Base-by-base conservation (phyloP, 2,888 invertebrate species). In the Globia sparganii region DNA sequence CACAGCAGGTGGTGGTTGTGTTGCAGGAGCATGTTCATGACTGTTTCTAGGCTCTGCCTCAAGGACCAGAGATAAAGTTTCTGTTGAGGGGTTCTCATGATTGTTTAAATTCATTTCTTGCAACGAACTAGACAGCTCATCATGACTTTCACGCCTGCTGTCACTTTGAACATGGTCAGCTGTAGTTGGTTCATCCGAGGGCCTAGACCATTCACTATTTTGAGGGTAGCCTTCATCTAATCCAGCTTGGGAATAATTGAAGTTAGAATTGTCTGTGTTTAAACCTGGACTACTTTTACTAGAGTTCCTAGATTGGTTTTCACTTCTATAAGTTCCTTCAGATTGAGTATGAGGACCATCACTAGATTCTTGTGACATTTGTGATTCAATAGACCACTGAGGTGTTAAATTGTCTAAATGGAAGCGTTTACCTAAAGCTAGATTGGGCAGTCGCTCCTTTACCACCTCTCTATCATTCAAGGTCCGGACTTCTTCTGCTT, bases 381-480 rank as follows among this genome's bases (percentile, higher is more conserved):
- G 97, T 56, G 97, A 97, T 90, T 97, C 97, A 74, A 97, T 97
- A 9, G 97, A 97, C 97, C 97, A 97, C 87, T 97, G 97, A 4
- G 97, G 97, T 34, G 97, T 95, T 86, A 95, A 90, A 90, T 94
- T 95, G 64, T 95, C 94, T 88, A 95, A 90, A 86, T 96, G 94
- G 77, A 95, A 93, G 62, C 95, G 92, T 83, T 95, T 97, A 56
- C 95, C 96, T 67, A 95, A 84, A 62, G 94, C 96, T 88, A 97
- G 92, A 88, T 95, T 97, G 73, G 95, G 97, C 86, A 95, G 93
- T 79, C 90, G 93, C 80, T 95, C 97, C 85, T 94, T 94, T 11
- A 95, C 91, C 71, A 92, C 91, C 71, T 96, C 96, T 85, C 91
- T 92, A 84, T 97, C 96, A 89, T 93, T 94, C 34, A 96, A 91